Conservation (phyloP, 37 sponge, comb jelly and placozoan genomes). For the Amphimedon queenslandica region DNA sequence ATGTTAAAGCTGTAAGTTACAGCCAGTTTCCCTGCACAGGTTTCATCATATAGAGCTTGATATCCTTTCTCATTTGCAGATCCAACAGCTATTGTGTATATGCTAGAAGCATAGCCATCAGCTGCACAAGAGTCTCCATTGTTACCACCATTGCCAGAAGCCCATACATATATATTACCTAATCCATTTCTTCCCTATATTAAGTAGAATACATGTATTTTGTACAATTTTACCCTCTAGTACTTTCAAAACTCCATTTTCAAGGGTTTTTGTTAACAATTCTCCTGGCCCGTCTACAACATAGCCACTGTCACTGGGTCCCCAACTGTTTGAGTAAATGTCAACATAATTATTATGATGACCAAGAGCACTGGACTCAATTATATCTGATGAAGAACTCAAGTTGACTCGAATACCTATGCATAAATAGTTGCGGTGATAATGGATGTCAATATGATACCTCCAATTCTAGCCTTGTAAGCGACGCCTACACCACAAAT, state of each 20-base stretch:
- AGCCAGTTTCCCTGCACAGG: slow-evolving; percentile 86
- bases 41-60: slow-evolving; percentile 88
- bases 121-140: slow-evolving; percentile 85
- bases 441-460: slow-evolving; percentile 20
- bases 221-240: too few species aligned
- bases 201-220: background rate
- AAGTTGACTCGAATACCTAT: slow-evolving; percentile 76
- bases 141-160: slow-evolving; percentile 91
- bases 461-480: slow-evolving; percentile 79
- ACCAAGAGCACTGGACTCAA: slow-evolving; percentile 76
- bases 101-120: slow-evolving; percentile 89
- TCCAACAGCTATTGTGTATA: slow-evolving; percentile 88
- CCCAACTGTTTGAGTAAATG: slow-evolving; percentile 96
- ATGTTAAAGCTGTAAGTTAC: slow-evolving; percentile 72
- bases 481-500: slow-evolving; percentile 93
- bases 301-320: slow-evolving; percentile 90
- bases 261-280: slow-evolving; percentile 50
- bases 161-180: slow-evolving; percentile 91
- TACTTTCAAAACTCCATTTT: slow-evolving; percentile 64
- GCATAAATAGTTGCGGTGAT: background rate
- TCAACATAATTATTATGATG: slow-evolving; percentile 65
- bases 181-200: slow-evolving; percentile 77
- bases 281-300: slow-evolving; percentile 87
- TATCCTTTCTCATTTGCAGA: slow-evolving; percentile 62
- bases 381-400: slow-evolving; percentile 70